These are phyloP conservation scores for Temnopleurus reevesii DNA, from an alignment of 53 echinoderm and acorn worm species.

Conservation along the genomic window DNA sequence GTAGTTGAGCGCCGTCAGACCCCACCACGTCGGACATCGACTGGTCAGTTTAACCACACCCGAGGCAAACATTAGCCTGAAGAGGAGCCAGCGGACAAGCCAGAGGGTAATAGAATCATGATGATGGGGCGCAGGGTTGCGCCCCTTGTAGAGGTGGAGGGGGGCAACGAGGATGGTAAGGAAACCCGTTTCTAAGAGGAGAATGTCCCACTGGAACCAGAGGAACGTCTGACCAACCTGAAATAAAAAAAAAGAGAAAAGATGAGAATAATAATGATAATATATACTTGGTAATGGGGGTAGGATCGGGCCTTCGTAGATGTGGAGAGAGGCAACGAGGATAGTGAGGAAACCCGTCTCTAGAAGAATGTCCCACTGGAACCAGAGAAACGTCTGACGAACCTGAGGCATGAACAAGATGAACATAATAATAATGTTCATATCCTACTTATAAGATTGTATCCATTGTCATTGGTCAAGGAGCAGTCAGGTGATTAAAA, in stretches of 20 bases:
- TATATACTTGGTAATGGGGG: slow-evolving; percentile 71
- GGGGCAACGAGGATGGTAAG: slow-evolving; percentile 93
- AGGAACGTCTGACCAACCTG: slow-evolving; percentile 97
- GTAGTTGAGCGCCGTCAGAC: slow-evolving; percentile 89
- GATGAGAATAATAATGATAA: slow-evolving; percentile 58
- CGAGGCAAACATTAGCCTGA: slow-evolving; percentile 94
- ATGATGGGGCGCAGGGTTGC: slow-evolving; percentile 51
- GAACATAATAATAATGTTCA: slow-evolving; percentile 51
- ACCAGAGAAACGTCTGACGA: slow-evolving; percentile 97
- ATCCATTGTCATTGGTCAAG: too few relatives aligned
- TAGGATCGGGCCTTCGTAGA: slow-evolving; percentile 70
- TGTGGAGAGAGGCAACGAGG: slow-evolving; percentile 80
- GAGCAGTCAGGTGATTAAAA: too few relatives aligned
- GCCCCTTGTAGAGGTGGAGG: slow-evolving; percentile 77
- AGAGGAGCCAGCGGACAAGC: slow-evolving; percentile 89
- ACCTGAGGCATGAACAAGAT: slow-evolving; percentile 55
- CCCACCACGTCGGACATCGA: slow-evolving; percentile 97
- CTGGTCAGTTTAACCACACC: slow-evolving; percentile 95
- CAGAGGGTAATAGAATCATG: slow-evolving; percentile 89
- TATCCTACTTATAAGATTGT: too few relatives aligned
- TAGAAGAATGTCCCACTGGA: slow-evolving; percentile 95
- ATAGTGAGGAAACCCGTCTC: slow-evolving; percentile 95
- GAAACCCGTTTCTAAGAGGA: slow-evolving; percentile 87
- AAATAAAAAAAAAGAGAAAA: background rate
- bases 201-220: slow-evolving; percentile 98